phyloP scores from a whole-genome alignment of 37 sponge, comb jelly and placozoan genomes.

The Mnemiopsis leidyi region DNA sequence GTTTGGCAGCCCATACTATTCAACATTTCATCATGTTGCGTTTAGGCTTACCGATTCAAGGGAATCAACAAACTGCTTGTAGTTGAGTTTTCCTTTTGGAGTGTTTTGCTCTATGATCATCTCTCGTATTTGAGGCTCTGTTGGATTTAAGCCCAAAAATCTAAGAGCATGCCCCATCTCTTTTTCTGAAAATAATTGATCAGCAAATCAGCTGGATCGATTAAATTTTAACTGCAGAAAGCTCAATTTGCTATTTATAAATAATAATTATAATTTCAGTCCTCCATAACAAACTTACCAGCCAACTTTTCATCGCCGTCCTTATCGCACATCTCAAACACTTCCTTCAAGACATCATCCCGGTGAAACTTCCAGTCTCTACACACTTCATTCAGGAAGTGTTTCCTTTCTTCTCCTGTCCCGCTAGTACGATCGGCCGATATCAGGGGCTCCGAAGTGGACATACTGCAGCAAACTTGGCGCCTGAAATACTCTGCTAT shows the following conservation, averaged over 20 bases:
- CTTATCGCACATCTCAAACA: constrained; percentile 68
- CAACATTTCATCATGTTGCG: not conserved
- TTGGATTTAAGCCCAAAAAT: constrained; percentile 43
- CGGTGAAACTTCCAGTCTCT: constrained; percentile 52
- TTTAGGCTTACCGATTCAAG: constrained; percentile 31
- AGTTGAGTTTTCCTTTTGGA: constrained; percentile 48
- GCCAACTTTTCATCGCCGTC: constrained; percentile 69
- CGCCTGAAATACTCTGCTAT: too few species aligned
- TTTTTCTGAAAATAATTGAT: constrained; percentile 2
- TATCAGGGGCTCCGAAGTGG: not conserved
- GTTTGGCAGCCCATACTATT: too few species aligned
- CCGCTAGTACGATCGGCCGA: not conserved
- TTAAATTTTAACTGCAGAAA: too few species aligned
- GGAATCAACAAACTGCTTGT: constrained; percentile 57
- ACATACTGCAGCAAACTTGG: not conserved
- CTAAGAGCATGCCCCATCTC: constrained; percentile 44
- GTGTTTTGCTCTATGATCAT: constrained; percentile 65
- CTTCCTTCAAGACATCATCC: constrained; percentile 67
- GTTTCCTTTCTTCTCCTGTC: not conserved
- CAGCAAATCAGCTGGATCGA: too few species aligned
- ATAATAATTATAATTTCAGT: too few species aligned
- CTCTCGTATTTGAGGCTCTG: constrained; percentile 51
- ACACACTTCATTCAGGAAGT: constrained; percentile 11
- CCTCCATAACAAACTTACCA: constrained; percentile 43
- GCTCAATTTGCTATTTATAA: too few species aligned